These are phyloP conservation scores for Andricus grossulariae DNA, from an alignment of 1,140 invertebrate species.

Conservation along the genomic window DNA sequence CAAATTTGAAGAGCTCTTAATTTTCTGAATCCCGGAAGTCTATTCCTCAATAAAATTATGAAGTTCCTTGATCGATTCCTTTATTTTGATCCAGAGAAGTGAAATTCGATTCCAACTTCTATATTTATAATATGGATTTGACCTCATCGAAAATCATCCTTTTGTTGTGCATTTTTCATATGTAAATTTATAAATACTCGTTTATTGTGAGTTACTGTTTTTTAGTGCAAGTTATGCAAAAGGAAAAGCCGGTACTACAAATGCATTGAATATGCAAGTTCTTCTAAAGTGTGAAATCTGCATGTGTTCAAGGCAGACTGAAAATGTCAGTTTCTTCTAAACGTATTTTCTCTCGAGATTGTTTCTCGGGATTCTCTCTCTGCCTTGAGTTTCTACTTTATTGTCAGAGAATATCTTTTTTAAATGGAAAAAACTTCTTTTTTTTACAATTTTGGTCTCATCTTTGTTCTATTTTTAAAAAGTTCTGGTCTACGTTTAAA, in stretches of 20 bases:
- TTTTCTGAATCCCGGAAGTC: no score
- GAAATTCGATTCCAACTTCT: no score
- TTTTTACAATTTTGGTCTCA: no score
- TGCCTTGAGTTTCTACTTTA: background rate
- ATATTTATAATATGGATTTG: no score
- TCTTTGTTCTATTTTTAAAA: no score
- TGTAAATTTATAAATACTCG: background rate
- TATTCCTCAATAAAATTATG: no score
- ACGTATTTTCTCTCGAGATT: background rate
- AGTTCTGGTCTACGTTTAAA: no score
- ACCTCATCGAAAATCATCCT: background rate
- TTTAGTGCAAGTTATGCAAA: constrained; percentile 4
- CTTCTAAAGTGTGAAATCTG: constrained; percentile 14
- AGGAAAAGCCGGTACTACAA: background rate
- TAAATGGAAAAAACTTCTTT: background rate
- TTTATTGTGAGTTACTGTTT: background rate
- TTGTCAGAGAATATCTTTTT: constrained; percentile 10
- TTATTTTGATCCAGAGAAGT: no score
- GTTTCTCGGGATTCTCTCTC: background rate
- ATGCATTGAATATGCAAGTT: constrained; percentile 20
- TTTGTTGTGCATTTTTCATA: background rate
- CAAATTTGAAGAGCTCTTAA: no score
- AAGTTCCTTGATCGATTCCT: no score
- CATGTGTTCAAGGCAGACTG: constrained; percentile 17
- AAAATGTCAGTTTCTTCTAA: constrained; percentile 15